Percentiles rank a stretch among this genome's conserved stretches.
Conservation (phyloP, 2,888 invertebrate species). For the Lycia hirtaria region DNA sequence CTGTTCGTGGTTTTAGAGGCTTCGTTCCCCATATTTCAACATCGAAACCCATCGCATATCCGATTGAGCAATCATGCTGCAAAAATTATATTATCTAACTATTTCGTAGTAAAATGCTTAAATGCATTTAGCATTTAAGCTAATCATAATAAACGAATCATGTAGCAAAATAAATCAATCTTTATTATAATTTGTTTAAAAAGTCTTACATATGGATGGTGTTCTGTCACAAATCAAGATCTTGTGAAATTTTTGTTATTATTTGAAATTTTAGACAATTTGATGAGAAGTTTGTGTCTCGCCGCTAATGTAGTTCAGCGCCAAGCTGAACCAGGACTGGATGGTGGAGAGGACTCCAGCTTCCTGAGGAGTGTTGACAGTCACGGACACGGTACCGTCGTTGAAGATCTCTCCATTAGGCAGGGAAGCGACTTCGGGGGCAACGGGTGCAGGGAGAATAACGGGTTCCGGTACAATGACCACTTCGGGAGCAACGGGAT, state of each 20-base stretch:
- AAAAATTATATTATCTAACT: too few species aligned
- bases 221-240: slow-evolving; percentile 2
- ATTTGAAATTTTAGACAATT: slow-evolving; percentile 53
- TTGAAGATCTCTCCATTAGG: slow-evolving; percentile 64
- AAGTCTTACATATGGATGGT: background rate
- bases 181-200: background rate
- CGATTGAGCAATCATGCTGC: too few species aligned
- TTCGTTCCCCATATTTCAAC: too few species aligned
- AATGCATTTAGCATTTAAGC: too few species aligned
- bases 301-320: slow-evolving; percentile 67
- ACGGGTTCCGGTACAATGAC: slow-evolving; percentile 34
- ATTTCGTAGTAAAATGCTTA: too few species aligned
- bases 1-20: too few species aligned
- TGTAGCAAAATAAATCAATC: background rate
- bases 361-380: slow-evolving; percentile 59
- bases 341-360: slow-evolving; percentile 58
- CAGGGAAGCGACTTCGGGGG: slow-evolving; percentile 21
- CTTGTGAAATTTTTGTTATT: background rate
- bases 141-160: too few species aligned
- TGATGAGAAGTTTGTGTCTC: slow-evolving; percentile 59
- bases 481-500: slow-evolving; percentile 25
- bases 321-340: slow-evolving; percentile 67
- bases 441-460: slow-evolving; percentile 25
- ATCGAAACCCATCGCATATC: too few species aligned
- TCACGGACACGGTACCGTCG: slow-evolving; percentile 64